These are phyloP conservation scores for Procavia capensis DNA, from an alignment of 2,113 vertebrate genomes.

Conservation along the genomic window DNA sequence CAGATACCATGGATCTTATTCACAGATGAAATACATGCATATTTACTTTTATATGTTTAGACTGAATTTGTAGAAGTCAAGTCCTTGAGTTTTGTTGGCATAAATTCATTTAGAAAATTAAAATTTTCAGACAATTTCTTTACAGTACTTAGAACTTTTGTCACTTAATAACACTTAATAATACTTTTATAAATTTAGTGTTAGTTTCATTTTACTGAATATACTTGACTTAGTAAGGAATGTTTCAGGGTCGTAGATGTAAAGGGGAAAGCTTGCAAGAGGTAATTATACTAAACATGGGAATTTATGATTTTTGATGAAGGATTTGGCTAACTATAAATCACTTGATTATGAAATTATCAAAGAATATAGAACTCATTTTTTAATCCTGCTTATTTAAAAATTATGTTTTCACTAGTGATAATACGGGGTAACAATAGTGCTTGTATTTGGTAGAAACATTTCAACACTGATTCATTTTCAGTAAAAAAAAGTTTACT, in stretches of 20 bases:
- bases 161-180: not conserved
- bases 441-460: not conserved
- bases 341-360: conserved; percentile 39
- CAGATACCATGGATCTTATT: not conserved
- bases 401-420: not conserved
- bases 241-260: not conserved
- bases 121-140: not conserved
- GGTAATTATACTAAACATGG: not conserved
- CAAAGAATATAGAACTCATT: not conserved
- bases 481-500: conserved; percentile 14
- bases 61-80: not conserved
- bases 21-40: not conserved
- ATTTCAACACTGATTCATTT: not conserved
- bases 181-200: not conserved
- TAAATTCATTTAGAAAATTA: not conserved
- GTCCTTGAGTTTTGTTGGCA: conserved; percentile 14
- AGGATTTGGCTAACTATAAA: conserved; percentile 13
- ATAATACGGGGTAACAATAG: not conserved
- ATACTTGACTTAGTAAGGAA: not conserved
- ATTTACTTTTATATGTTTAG: not conserved
- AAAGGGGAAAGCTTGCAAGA: not conserved
- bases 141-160: conserved; percentile 30
- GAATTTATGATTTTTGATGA: conserved; percentile 16
- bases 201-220: conserved; percentile 43
- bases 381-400: not conserved